Evolutionary conservation across 2,888 invertebrate species (phyloP).

Genomic region (Lasius fuliginosus): DNA sequence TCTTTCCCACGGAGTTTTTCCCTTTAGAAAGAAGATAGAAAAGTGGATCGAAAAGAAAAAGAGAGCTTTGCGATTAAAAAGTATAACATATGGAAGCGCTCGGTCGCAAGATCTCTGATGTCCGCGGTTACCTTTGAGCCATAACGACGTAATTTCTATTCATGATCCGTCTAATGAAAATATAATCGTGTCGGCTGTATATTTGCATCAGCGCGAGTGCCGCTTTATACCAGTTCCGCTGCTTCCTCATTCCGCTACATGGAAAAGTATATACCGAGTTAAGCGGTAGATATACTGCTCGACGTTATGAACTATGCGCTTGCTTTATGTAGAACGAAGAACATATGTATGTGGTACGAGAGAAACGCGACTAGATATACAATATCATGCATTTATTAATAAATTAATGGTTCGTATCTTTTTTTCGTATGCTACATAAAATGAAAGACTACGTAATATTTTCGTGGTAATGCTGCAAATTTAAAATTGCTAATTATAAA

Average conservation of each 20-base stretch:
- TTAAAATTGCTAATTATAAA: background rate
- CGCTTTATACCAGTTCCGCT: constrained; percentile 42
- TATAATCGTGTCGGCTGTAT: constrained; percentile 65
- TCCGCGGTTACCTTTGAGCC: constrained; percentile 63
- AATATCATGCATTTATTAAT: constrained; percentile 31
- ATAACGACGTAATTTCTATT: constrained; percentile 73
- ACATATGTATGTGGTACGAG: constrained; percentile 15
- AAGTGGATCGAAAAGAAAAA: background rate
- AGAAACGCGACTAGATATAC: constrained; percentile 25
- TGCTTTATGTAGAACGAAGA: constrained; percentile 19
- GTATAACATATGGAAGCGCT: constrained; percentile 28
- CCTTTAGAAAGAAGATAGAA: background rate
- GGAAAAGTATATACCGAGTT: constrained; percentile 44
- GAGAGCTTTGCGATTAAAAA: constrained; percentile 53
- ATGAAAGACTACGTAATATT: background rate
- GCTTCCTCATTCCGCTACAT: constrained; percentile 25
- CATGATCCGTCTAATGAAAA: constrained; percentile 73
- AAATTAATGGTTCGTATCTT: constrained; percentile 8
- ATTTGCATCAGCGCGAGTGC: constrained; percentile 59
- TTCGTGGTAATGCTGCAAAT: background rate
- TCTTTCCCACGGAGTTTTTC: constrained; percentile 10
- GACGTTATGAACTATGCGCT: constrained; percentile 35
- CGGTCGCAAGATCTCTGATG: constrained; percentile 40
- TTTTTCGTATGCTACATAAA: background rate
- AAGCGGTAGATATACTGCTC: constrained; percentile 33